Base-by-base conservation (phyloP, 2,113 vertebrate genomes). In the Tylochromis polylepis region DNA sequence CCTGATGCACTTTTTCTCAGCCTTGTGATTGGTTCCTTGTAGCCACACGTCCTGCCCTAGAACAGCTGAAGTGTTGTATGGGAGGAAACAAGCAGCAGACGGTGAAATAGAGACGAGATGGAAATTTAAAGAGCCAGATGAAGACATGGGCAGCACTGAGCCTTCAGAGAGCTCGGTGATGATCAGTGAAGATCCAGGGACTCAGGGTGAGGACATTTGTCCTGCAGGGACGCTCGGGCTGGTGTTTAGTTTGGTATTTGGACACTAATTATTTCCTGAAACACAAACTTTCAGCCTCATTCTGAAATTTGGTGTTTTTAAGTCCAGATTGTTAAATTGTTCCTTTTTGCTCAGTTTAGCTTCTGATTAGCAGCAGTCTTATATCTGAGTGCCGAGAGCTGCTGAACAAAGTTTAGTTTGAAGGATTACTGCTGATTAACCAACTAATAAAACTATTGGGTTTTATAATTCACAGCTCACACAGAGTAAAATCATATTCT, bases 41-140 rank as follows among this genome's bases (percentile, higher is more conserved):
- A 55, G 72, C 46, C 29, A 34, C 27, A 78, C 72, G 34, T 78
- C 24, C 43, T 27, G 27, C 18, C 27, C 3, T 67, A 67, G 18
- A 46, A 31, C 72, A 55, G 46, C 46, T 78, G 46, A 77, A 49
- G 70, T 3, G 70, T 11, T 31, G 15, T 0, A 77, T 11, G 46
- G 31, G 27, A 29, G 6, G 46, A 46, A 77, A 49, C 6, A 4
- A 51, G 43, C 27, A 8, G 46, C 46, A 0, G 46, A 12, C 4
- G 11, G 1, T 53, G 27, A 77, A n/a, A 31, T 20, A 77, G 72
- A 20, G 41, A 8, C 31, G 70, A 49, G 27, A 31, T 51, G 24
- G 70, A 77, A 77, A 75, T 75, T 22, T 15, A 43, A 43, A 36
- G n/a, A 49, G 41, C 24, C 70, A 75, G 70, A 75, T 49, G 10